Conservation (phyloP, 2,888 invertebrate genomes). For the Pherbina coryleti region DNA sequence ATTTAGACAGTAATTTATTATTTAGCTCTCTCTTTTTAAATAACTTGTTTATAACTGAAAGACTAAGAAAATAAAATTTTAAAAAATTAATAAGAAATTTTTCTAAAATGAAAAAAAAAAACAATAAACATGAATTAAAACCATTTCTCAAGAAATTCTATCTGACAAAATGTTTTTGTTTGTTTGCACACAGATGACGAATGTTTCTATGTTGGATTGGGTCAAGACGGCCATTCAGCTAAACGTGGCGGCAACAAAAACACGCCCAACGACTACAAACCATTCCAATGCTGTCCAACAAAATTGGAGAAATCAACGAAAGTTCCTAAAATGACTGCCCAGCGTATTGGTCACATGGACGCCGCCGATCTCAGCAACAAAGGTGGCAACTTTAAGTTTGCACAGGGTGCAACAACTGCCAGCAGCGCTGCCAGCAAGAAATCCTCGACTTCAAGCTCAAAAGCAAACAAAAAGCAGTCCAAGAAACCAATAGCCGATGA, state of each 20-base stretch:
- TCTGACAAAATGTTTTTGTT: constrained; percentile 88
- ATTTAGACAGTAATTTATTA: constrained; percentile 1
- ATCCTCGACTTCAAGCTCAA: constrained; percentile 46
- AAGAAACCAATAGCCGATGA: constrained; percentile 44
- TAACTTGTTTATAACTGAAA: constrained; percentile 42
- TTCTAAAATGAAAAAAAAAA: constrained; percentile 33
- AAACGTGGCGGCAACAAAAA: constrained; percentile 65
- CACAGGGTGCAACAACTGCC: constrained; percentile 43
- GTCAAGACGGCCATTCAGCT: constrained; percentile 76
- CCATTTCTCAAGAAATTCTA: constrained; percentile 16
- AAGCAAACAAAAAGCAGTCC: constrained; percentile 47
- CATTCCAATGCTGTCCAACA: constrained; percentile 93
- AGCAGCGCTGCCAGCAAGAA: constrained; percentile 45
- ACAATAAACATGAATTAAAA: constrained; percentile 40
- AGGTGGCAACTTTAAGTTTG: constrained; percentile 59
- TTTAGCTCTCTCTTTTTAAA: constrained; percentile 24
- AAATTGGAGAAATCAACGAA: constrained; percentile 84
- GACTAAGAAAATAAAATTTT: constrained; percentile 27
- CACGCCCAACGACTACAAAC: constrained; percentile 80
- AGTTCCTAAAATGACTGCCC: constrained; percentile 80
- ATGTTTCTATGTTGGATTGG: constrained; percentile 97
- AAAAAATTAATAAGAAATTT: constrained; percentile 31
- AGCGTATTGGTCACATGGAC: constrained; percentile 65
- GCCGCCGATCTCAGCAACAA: constrained; percentile 57
- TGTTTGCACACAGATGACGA: constrained; percentile 86